Evolutionary conservation across 2,888 invertebrate genomes (phyloP), one percentile per base, ranked within the genome.

Genomic region (Tachystola acroxantha): DNA sequence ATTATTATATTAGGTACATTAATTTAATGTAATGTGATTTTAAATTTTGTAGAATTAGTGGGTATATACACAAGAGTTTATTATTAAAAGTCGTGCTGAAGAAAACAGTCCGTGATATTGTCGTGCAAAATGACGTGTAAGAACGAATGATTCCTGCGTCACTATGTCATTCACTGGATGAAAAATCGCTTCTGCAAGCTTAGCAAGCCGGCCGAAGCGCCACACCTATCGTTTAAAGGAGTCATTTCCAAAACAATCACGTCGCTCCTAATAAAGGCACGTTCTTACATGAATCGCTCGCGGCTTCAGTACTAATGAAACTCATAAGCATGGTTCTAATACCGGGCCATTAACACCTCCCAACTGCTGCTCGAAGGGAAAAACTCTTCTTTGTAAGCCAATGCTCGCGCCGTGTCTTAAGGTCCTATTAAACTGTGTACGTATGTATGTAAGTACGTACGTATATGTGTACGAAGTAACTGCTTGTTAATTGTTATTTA

Each of bases 301-400:
- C 64, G 73, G 78, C 73, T 77, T 66, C 64, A 57, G 64, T 67
- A 60, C 70, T 84, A 80, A 81, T 82, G 77, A 79, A 77, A 78
- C 68, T 82, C 76, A 80, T 82, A 78, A 80, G 74, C 73, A 79
- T 74, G 75, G 71, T 53, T 72, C 69, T 80, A 79, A 78, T 72
- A 74, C 68, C 57, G 44, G 55, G 54, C 70, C 69, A 82, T 82
- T 84, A 81, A 70, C 76, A 78, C 69, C 68, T 76, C 72, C 59
- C 68, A 74, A 82, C 77, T 77, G 68, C 66, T 62, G 57, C 70
- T 53, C 35, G 73, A 69, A 61, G 57, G 48, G 70, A 76, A 77
- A 74, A 71, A 71, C 59, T 62, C 61, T 71, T 70, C 54, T 61
- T 53, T 54, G 53, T 56, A 59, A 62, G 54, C 53, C 53, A 46